Base-by-base conservation (phyloP, 2,888 invertebrate species). In the Meliscaeva auricollis region DNA sequence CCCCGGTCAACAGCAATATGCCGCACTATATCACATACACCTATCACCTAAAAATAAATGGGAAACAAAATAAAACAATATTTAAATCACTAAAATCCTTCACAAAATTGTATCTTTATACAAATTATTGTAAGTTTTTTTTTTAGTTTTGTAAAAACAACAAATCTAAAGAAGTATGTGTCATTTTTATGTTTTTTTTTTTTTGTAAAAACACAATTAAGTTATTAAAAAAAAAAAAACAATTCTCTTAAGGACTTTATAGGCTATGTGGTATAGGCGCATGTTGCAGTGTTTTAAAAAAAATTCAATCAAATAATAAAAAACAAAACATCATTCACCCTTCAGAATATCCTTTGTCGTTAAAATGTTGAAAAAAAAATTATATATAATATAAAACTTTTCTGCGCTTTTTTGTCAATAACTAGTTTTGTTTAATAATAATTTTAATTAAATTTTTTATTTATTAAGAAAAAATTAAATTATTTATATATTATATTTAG, bases 401-500 rank as follows among this genome's bases (percentile, higher is more conserved):
- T 58, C 64, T 70, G 77, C 77, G 77, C 82, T 82, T 77, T 77
- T 77, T 82, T 77, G 82, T 82, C 82, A 82, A 82, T 82, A 77
- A 82, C 82, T 62, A 60, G 52, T 41, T 44, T 69, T 66, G 66
- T 66, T 48, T 13, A 13, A 35, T 11, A 9, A 44, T 38, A 32
- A 64, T 87, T 87, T 88, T 87, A 66, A 87, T 80, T 30, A 22
- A 13, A 15, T 32, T 17, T 15, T 32, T 20, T 22, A 32, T 48
- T 38, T 50, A 13, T 41, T 3, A 41, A 41, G 3, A 22, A 41
- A 41, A 22, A 72, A 52, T 13, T 58, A 35, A 13, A 20, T 50
- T n/a, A 46, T 38, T 58, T 50, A 54, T 22, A 56, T 50, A 17
- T n/a, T 11, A 22, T 15, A 87, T 88, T 93, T 95, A 97, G 98